A percentile compares a stretch with the other conserved stretches of the same genome.
phyloP scores from a whole-genome alignment of 2,113 vertebrate genomes.

The Stigmatopora nigra region DNA sequence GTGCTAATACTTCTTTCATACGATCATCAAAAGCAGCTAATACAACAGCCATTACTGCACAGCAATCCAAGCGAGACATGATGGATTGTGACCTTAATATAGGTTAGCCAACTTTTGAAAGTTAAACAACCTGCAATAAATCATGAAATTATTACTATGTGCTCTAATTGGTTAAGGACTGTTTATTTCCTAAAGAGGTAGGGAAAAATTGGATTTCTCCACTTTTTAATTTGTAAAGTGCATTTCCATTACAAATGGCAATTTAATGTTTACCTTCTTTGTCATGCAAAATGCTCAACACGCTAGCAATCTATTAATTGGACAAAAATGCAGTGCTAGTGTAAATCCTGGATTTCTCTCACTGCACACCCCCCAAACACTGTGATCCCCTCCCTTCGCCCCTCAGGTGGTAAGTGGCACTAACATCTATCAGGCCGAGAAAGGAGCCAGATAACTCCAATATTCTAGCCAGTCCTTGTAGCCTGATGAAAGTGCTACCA shows the following conservation, averaged over 20 bases:
- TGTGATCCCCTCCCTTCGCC: conserved; percentile 30
- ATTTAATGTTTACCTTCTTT: conserved; percentile 98
- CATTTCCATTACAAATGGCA: conserved; percentile 99
- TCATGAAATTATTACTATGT: conserved; percentile 99
- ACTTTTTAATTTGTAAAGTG: conserved; percentile 99
- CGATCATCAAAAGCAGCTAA: conserved; percentile 99
- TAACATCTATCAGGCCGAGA: conserved; percentile 78
- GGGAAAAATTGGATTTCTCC: conserved; percentile 90
- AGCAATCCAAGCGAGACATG: conserved; percentile 96
- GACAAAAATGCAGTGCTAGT: conserved; percentile 94
- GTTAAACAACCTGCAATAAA: conserved; percentile 99
- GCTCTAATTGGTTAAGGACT: conserved; percentile 99
- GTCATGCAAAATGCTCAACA: conserved; percentile 99
- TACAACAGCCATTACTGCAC: conserved; percentile 98
- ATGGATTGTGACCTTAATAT: conserved; percentile 99
- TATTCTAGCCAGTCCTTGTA: conserved; percentile 61
- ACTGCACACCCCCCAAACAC: conserved; percentile 60
- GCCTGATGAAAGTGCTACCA: conserved; percentile 50
- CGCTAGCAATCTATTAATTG: conserved; percentile 99
- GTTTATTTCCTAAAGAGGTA: conserved; percentile 99
- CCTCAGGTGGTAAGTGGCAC: conserved; percentile 49
- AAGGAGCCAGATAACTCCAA: conserved; percentile 70
- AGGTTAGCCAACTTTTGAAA: conserved; percentile 99
- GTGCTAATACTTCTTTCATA: conserved; percentile 99
- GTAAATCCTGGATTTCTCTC: conserved; percentile 84